Percentiles rank a stretch among this genome's conserved stretches.
Conservation (phyloP, 2,797 vertebrate species). For the Apodemus agrarius region DNA sequence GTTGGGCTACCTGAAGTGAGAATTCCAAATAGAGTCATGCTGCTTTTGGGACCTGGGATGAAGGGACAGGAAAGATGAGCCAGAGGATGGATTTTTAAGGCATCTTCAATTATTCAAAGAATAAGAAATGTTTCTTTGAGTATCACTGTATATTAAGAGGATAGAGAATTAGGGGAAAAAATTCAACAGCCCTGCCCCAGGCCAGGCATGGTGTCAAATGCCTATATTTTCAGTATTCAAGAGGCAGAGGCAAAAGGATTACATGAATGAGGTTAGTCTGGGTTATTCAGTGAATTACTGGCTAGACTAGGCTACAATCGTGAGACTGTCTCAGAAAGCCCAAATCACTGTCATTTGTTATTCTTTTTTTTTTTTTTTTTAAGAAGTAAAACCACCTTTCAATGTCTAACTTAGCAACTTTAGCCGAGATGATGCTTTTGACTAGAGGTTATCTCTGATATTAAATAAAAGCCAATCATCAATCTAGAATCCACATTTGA, state of each 20-base stretch:
- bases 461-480: background rate
- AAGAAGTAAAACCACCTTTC: conserved; percentile 43
- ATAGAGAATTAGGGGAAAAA: conserved; percentile 14
- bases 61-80: conserved; percentile 18
- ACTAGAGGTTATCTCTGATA: background rate
- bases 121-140: conserved; percentile 43
- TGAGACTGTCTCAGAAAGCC: background rate
- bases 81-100: conserved; percentile 23
- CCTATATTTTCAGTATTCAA: background rate
- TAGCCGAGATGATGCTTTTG: conserved; percentile 39
- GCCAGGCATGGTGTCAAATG: too few relatives aligned
- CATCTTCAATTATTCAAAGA: background rate
- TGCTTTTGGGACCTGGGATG: conserved; percentile 42
- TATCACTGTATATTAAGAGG: background rate
- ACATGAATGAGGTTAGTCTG: background rate
- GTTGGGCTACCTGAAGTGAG: conserved; percentile 5
- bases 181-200: background rate
- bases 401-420: conserved; percentile 24
- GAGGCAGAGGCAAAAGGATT: background rate
- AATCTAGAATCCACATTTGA: background rate
- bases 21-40: background rate
- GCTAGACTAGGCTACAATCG: background rate
- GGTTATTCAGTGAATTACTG: background rate
- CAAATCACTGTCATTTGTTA: background rate
- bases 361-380: background rate